Evolutionary conservation across 2,113 vertebrate genomes (phyloP), one percentile per base, ranked within the genome.

Genomic region (Orthochromis malagaraziensis): DNA sequence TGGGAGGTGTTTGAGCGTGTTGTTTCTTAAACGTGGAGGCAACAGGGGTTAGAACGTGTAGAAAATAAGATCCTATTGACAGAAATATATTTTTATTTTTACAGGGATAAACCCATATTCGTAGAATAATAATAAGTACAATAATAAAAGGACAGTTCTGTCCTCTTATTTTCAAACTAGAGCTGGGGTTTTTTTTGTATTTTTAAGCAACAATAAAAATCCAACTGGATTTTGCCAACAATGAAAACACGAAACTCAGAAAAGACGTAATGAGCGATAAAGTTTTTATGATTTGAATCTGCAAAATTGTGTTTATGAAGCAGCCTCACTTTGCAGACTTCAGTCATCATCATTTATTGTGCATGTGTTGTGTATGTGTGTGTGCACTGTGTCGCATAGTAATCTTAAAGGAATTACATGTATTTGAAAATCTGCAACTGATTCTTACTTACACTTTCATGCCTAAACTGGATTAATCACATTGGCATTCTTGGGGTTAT

Each of bases 401-500:
- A 65, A 33, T 77, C 7, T 60, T 31, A 45, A 38, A 47, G 70
- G 10, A 84, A 80, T 81, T 49, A 21, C 10, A 80, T 75, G 83
- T 33, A 80, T 89, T 87, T 24, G 3, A 14, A 85, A 84, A 90
- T 81, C 53, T 91, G 80, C 26, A 84, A 70, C 73, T 60, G 45
- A 86, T 84, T 90, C 55, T 87, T 79, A 6, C 47, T 68, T 80
- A 75, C 26, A 79, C 54, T 73, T 81, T 58, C 10, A 26, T 53
- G 49, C 31, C 79, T 81, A 86, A 80, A 88, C 80, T 82, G 75
- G 87, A 92, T 92, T 92, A 91, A 81, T 80, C 80, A 57, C 58
- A 82, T 49, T 88, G 65, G 85, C 63, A 80, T 91, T 90, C 83
- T 92, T 80, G 55, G 45, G 53, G 85, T 88, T 91, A 95, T 92